Evolutionary conservation across 2,797 vertebrate genomes (phyloP), one percentile per base, ranked within the genome.

Genomic region (Mionectes olivaceus): DNA sequence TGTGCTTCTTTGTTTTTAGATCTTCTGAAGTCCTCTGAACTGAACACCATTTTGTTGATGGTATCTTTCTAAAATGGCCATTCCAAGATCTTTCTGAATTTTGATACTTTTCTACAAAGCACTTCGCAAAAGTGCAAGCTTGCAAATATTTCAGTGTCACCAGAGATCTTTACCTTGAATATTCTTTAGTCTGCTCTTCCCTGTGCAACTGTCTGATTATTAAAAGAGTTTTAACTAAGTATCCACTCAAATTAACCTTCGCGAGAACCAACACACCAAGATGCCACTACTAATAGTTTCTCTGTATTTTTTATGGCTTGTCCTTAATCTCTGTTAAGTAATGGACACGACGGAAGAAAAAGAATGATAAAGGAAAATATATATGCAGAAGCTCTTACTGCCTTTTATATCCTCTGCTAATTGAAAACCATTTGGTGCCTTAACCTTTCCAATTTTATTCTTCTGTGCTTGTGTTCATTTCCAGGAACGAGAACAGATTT

Each of bases 401-500:
- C 30, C 46, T 81, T 94, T 83, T 83, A 69, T 75, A 78, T 47
- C 47, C 32, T 71, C 44, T 70, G 76, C 41, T 94, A 93, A 94
- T 59, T 82, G 80, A 91, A 94, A 91, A 88, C 27, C 30, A 63
- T 79, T 90, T 69, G 14, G 10, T 90, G 61, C 50, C 61, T 83
- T 88, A 86, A 90, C 65, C 87, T 65, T 86, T 83, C 50, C 44
- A 33, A 73, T 86, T 95, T 90, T 85, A 68, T 28, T 90, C 43
- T 83, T 80, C 71, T n/a, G 23, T 61, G 43, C 41, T 56, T 91
- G 13, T 56, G 39, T 24, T 93, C 63, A 37, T 78, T 95, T 94
- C 94, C 91, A 94, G 83, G 95, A 96, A 94, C 0, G 0, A 90
- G 80, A 94, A 82, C 10, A 16, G 83, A 94, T 94, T 94, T 94